Conservation (phyloP, 1,140 invertebrate species). For the Temnothorax longispinosus region DNA sequence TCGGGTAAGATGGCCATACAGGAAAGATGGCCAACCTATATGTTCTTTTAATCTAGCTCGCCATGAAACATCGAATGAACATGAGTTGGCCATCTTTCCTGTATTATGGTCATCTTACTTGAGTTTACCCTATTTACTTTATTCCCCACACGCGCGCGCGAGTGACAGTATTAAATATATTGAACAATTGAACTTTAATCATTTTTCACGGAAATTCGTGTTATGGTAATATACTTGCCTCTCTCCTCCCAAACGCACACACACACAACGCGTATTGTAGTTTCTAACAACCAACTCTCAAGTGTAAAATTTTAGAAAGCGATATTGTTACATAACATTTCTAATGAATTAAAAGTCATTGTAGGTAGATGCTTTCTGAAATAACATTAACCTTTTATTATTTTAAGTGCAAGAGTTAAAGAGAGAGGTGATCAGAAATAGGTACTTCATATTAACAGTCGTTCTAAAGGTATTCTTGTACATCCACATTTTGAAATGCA, state of each 20-base stretch:
- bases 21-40: too few relatives aligned
- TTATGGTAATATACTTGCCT: neutral
- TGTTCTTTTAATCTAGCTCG: too few relatives aligned
- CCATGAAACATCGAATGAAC: too few relatives aligned
- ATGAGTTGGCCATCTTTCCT: too few relatives aligned
- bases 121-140: conserved; percentile 44
- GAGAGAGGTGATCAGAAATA: neutral
- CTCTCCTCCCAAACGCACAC: too few relatives aligned
- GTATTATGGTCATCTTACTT: too few relatives aligned
- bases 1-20: too few relatives aligned
- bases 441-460: conserved; percentile 9
- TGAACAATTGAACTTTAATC: neutral
- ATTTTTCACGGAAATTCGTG: neutral
- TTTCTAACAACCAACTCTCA: conserved; percentile 13
- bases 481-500: conserved; percentile 59
- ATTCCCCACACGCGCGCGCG: neutral
- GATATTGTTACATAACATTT: neutral
- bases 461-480: conserved; percentile 14
- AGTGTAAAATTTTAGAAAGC: conserved; percentile 15
- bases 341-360: neutral
- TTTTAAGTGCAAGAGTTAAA: neutral
- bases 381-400: neutral
- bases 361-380: neutral
- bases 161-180: conserved; percentile 26
- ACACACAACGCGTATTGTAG: neutral